Percentiles rank a stretch among this genome's conserved stretches.
phyloP scores from a whole-genome alignment of 2,113 vertebrate genomes.

The Lagopus muta region DNA sequence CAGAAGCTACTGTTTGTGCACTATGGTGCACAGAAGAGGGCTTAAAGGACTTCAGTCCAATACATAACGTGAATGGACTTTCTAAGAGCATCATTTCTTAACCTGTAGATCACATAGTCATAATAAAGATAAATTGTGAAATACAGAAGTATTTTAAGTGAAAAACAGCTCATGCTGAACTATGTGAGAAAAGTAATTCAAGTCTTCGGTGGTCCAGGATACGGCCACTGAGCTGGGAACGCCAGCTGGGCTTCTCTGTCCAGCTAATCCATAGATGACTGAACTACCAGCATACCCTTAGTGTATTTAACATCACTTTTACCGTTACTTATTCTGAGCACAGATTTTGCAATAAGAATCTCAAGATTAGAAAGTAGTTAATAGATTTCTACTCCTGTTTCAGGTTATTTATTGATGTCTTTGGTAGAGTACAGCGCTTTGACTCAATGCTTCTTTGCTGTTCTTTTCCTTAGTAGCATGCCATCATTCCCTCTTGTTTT shows the following conservation, averaged over 20 bases:
- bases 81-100: not conserved
- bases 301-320: not conserved
- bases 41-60: not conserved
- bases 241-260: not conserved
- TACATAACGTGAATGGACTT: not conserved
- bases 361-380: conserved; percentile 37
- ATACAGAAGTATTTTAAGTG: not conserved
- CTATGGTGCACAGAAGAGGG: not conserved
- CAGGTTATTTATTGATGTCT: conserved; percentile 45
- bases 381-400: conserved; percentile 48
- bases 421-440: not conserved
- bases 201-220: not conserved
- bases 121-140: not conserved
- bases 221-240: not conserved
- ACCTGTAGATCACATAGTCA: not conserved
- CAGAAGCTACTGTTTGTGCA: not conserved
- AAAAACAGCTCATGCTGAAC: not conserved
- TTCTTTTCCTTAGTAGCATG: not conserved
- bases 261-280: not conserved
- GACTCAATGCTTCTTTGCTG: not conserved
- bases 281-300: not conserved
- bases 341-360: conserved; percentile 23
- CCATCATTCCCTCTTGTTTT: not conserved
- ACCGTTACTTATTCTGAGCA: conserved; percentile 12
- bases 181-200: not conserved